phyloP scores from a whole-genome alignment of 2,888 invertebrate genomes.

The Listrodromus nycthemerus region DNA sequence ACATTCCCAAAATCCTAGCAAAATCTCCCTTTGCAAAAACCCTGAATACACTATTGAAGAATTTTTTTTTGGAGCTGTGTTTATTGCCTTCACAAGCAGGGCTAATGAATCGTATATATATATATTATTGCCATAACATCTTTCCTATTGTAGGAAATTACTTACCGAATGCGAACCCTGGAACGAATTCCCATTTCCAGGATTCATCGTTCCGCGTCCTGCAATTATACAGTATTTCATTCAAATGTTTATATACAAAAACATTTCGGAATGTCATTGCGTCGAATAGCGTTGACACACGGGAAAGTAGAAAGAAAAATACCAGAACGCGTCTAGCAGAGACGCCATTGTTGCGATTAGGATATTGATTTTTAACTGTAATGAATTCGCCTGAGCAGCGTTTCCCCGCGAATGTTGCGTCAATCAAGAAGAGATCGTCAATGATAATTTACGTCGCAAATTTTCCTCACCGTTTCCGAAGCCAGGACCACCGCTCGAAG shows the following conservation, averaged over 20 bases:
- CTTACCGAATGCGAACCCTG: slow-evolving; percentile 58
- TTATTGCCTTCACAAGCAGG: not conserved
- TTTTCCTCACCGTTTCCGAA: slow-evolving; percentile 49
- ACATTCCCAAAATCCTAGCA: not conserved
- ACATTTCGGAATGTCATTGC: not conserved
- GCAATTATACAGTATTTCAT: not conserved
- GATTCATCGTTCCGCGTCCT: slow-evolving; percentile 63
- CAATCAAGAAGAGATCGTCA: not conserved
- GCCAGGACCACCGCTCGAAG: slow-evolving; percentile 58
- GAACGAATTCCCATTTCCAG: slow-evolving; percentile 55
- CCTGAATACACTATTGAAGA: not conserved
- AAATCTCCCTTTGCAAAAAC: not conserved
- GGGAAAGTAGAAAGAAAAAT: slow-evolving; percentile 30
- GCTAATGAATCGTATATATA: not conserved
- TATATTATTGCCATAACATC: not conserved
- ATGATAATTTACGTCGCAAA: not conserved
- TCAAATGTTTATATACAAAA: not conserved
- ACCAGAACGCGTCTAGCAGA: slow-evolving; percentile 19
- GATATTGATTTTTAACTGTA: slow-evolving; percentile 55
- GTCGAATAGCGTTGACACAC: not conserved
- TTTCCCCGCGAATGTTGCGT: not conserved
- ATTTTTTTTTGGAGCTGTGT: not conserved
- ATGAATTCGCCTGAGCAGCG: not conserved
- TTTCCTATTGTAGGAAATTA: not conserved
- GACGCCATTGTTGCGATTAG: slow-evolving; percentile 59